phyloP scores from a whole-genome alignment of 2,888 invertebrate species.

The Polydrusus tereticollis region DNA sequence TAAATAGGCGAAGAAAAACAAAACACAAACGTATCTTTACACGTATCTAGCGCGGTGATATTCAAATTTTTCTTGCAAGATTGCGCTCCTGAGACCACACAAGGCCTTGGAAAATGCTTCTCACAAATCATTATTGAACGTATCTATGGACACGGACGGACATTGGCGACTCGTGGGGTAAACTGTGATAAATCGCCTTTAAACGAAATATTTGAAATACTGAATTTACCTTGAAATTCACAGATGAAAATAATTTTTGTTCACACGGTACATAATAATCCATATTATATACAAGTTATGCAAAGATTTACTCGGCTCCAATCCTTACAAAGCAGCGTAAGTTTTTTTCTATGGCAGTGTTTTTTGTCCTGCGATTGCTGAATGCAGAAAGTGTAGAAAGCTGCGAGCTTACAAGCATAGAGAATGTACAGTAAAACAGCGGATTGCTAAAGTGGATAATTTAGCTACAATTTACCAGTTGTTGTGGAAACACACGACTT shows the following conservation, averaged over 20 bases:
- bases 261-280: too few species aligned
- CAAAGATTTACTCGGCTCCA: background rate
- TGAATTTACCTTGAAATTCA: too few species aligned
- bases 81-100: conserved; percentile 55
- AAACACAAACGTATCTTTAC: background rate
- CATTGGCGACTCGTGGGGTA: background rate
- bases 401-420: background rate
- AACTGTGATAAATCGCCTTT: too few species aligned
- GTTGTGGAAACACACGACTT: too few species aligned
- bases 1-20: background rate
- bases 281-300: too few species aligned
- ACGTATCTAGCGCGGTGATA: background rate
- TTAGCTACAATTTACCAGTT: background rate
- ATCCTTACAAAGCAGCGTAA: background rate
- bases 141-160: background rate
- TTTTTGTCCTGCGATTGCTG: background rate
- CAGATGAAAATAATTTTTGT: too few species aligned
- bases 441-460: background rate
- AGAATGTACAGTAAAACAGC: background rate
- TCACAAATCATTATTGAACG: conserved; percentile 58
- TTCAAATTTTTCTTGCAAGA: background rate
- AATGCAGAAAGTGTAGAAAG: background rate
- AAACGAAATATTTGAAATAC: too few species aligned
- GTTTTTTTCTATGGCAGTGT: background rate
- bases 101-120: conserved; percentile 54